Evolutionary conservation across 2,797 vertebrate species (phyloP).

Genomic region (Liasis olivaceus): DNA sequence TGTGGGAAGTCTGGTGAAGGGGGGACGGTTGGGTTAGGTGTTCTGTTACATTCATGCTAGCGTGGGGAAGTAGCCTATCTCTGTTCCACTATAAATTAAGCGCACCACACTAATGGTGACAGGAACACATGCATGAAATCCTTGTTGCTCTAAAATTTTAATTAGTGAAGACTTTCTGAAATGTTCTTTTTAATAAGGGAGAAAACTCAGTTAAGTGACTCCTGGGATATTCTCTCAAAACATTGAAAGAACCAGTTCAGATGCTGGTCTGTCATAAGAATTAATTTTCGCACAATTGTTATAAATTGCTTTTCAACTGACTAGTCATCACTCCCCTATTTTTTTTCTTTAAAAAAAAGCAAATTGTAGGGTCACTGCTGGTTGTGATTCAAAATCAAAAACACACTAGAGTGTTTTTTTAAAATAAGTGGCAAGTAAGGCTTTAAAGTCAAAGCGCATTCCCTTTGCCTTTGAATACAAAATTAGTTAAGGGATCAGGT

Average conservation of each 20-base stretch:
- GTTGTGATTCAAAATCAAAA: constrained; percentile 53
- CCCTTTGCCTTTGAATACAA: constrained; percentile 67
- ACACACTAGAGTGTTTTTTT: constrained; percentile 46
- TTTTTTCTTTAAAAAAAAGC: constrained; percentile 23
- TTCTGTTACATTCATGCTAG: background rate
- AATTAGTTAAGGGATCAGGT: constrained; percentile 58
- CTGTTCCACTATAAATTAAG: background rate
- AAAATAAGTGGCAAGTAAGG: constrained; percentile 30
- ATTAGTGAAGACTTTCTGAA: constrained; percentile 38
- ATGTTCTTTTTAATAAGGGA: constrained; percentile 12
- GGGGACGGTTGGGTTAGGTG: background rate
- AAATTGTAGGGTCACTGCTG: constrained; percentile 40
- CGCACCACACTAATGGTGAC: background rate
- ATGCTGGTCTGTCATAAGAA: background rate
- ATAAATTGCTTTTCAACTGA: constrained; percentile 29
- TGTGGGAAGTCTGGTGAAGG: background rate
- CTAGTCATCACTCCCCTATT: constrained; percentile 47
- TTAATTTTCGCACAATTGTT: background rate
- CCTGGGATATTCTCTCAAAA: constrained; percentile 47
- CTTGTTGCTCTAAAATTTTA: background rate
- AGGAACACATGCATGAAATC: background rate
- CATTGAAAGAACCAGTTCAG: background rate
- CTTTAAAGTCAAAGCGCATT: constrained; percentile 58
- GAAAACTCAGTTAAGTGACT: constrained; percentile 27
- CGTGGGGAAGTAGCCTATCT: background rate